phyloP scores from a whole-genome alignment of 1,140 invertebrate genomes.

The Hydropsyche tenuis region DNA sequence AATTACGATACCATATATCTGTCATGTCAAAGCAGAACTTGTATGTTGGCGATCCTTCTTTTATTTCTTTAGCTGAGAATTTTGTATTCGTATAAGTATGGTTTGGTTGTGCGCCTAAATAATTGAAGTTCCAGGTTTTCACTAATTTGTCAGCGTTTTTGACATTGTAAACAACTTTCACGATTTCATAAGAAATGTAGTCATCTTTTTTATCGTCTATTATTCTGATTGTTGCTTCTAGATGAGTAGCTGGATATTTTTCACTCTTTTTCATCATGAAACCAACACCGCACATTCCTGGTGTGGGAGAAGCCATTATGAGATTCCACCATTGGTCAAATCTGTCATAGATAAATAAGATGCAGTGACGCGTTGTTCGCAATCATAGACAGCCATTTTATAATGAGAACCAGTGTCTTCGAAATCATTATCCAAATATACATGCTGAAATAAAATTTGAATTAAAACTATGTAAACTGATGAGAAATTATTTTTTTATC shows the following conservation, averaged over 20 bases:
- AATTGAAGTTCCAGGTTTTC: neutral
- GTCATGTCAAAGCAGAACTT: neutral
- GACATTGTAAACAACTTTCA: neutral
- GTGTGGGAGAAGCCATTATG: neutral
- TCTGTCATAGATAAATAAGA: neutral
- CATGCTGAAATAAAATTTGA: slow-evolving; percentile 43
- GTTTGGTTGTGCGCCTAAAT: neutral
- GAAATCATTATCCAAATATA: slow-evolving; percentile 46
- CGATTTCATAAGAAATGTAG: too few relatives aligned
- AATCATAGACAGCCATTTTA: slow-evolving; percentile 52
- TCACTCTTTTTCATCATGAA: neutral
- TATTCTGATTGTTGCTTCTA: neutral
- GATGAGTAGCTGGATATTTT: neutral
- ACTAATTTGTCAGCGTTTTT: neutral
- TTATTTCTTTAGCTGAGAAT: neutral
- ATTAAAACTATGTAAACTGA: too few relatives aligned
- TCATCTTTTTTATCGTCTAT: neutral
- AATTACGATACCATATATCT: neutral
- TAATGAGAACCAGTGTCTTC: slow-evolving; percentile 53
- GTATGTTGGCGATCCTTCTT: neutral
- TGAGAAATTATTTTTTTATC: neutral
- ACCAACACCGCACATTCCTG: neutral
- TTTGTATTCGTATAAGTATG: neutral
- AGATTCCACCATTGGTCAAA: neutral
- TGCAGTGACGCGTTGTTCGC: slow-evolving; percentile 50